A percentile compares a stretch with the other conserved stretches of the same genome.
Evolutionary conservation across 64 coral and sea anemone species (phyloP).

Genomic region (Dendrophyllia cribrosa): DNA sequence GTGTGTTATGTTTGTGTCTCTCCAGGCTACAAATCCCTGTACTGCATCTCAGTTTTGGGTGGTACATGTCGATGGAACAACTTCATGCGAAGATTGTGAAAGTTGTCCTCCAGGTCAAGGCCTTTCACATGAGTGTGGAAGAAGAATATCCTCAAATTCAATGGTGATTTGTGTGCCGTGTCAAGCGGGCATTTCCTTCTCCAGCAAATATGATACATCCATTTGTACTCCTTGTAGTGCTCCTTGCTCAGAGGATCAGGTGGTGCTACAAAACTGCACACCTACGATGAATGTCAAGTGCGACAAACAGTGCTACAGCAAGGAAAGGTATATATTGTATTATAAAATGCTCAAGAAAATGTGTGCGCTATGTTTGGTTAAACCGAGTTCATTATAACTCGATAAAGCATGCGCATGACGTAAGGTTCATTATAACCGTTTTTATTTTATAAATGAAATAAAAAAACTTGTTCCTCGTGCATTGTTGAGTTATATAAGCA

Average conservation of each 20-base stretch:
- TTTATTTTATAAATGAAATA: too few relatives aligned
- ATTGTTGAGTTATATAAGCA: too few relatives aligned
- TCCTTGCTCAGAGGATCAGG: conserved; percentile 40
- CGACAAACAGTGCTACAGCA: conserved; percentile 25
- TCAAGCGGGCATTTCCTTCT: neutral
- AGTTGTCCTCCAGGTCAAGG: conserved; percentile 4
- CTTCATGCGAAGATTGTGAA: neutral
- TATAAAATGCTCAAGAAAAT: too few relatives aligned
- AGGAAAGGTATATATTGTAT: conserved; percentile 27
- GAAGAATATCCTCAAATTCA: neutral
- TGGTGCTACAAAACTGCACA: conserved; percentile 15
- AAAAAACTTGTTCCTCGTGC: too few relatives aligned
- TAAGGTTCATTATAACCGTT: too few relatives aligned
- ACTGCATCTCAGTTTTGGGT: neutral
- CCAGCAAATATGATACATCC: conserved; percentile 19
- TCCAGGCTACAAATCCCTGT: neutral
- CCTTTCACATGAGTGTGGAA: neutral
- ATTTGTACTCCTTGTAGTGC: conserved; percentile 22
- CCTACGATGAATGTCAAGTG: conserved; percentile 22
- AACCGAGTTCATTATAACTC: too few relatives aligned
- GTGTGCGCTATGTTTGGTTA: too few relatives aligned
- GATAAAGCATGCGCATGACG: too few relatives aligned
- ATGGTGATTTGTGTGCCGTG: conserved; percentile 12
- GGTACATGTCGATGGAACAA: neutral
- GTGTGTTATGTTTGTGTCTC: neutral